Base-by-base conservation (phyloP, 1,140 invertebrate species). In the Scaptomyza hsui region DNA sequence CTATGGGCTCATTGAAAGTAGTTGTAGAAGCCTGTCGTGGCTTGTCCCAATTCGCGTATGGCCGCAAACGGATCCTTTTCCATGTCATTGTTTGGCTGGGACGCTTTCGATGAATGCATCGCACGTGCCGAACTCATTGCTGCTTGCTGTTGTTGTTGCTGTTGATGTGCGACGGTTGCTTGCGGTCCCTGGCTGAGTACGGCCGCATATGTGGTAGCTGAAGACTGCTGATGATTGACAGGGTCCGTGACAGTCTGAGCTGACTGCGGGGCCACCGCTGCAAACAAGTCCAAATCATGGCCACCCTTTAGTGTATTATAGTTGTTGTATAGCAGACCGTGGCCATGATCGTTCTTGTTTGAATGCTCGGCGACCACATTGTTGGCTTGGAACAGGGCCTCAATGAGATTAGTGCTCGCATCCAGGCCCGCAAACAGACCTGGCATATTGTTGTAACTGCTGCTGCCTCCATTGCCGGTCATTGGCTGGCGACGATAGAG, bases 401-500 rank as follows among this genome's bases (percentile, higher is more conserved):
- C 82, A 49, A 91, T 89, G 1, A 90, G 45, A 45, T 90, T 89
- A 9, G 75, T 71, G 15, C 78, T 59, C 0, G 82, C 64, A 3
- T 81, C 77, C 48, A 90, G 16, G 0, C 74, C 71, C 6, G 77
- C 32, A 24, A 80, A 61, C 12, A 81, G 49, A 2, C 86, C 77
- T 0, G 76, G 79, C 73, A 85, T 90, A 47, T 72, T 81, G 77
- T 75, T 86, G 68, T 65, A 88, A 68, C 41, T 82, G 12, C 88
- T 90, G 47, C 89, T 89, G 47, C 89, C 91, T 0, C 51, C 86
- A 81, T 60, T 90, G 61, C 68, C 91, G 63, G 89, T 35, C 57
- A 88, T 69, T 10, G 91, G 89, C 70, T 93, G 93, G 4, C 93
- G 82, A 12, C 92, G 85, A 62, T 93, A 93, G 13, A 93, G 74